A percentile compares a stretch with the other conserved stretches of the same genome.
Evolutionary conservation across 2,888 invertebrate species (phyloP).

Genomic region (Pterobdella sp.): DNA sequence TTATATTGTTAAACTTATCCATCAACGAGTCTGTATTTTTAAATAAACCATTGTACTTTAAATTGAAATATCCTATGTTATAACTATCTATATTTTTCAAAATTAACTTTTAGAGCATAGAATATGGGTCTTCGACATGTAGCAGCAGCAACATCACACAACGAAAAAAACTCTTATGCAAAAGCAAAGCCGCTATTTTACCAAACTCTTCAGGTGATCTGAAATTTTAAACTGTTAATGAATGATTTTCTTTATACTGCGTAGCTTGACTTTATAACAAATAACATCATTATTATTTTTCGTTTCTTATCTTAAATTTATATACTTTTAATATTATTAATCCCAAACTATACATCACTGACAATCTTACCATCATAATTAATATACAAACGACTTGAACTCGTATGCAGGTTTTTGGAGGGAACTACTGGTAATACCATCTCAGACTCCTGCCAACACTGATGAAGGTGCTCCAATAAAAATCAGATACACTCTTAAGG

Average conservation of each 20-base stretch:
- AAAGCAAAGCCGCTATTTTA: slow-evolving; percentile 1
- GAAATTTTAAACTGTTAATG: background rate
- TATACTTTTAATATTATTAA: background rate
- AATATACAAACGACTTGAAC: no score
- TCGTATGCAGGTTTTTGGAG: slow-evolving; percentile 14
- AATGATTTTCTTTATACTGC: background rate
- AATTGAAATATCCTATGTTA: no score
- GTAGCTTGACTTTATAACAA: background rate
- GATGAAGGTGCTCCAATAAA: background rate
- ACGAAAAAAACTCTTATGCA: background rate
- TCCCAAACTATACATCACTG: no score
- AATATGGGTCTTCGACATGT: background rate
- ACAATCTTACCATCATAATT: no score
- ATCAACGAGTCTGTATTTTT: no score
- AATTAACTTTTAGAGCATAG: background rate
- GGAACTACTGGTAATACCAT: background rate
- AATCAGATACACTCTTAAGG: slow-evolving; percentile 7
- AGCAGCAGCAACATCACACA: background rate
- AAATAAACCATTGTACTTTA: no score
- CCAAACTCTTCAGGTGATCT: background rate
- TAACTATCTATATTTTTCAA: no score
- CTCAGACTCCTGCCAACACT: background rate
- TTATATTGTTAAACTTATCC: no score
- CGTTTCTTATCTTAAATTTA: background rate
- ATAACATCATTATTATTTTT: no score